Evolutionary conservation across 2,113 vertebrate genomes (phyloP), one percentile per base, ranked within the genome.

Genomic region (Bufo gargarizans): DNA sequence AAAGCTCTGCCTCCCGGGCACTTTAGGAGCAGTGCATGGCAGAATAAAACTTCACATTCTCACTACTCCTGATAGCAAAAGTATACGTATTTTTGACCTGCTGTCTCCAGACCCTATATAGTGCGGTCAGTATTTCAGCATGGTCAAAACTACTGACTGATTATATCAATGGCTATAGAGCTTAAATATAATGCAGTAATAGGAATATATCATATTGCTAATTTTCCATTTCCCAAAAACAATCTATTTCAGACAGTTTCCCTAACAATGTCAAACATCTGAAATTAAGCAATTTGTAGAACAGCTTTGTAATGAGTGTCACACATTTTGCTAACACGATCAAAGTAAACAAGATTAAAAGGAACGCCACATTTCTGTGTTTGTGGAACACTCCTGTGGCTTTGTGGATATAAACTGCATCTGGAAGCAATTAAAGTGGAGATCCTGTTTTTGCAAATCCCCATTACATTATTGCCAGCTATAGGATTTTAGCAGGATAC

Each of bases 391-490:
- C 82, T 69, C 50, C 20, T 71, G 22, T 2, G 47, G 61, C 61
- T 22, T n/a, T 83, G 43, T 65, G 78, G 65, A 84, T 69, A 55
- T 53, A 83, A 67, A 3, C 65, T 17, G 82, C 33, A 84, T 86
- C 85, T 86, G 85, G 85, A 86, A 86, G 49, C 16, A 86, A 86
- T 86, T 79, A 33, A 17, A 86, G 61, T 19, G 45, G 47, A 67
- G 76, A 61, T 78, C 45, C 49, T 86, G 59, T 78, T 86, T 77
- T 86, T 61, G 59, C 55, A 33, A 79, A 86, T 50, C 45, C 53
- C 11, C n/a, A 17, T 67, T 67, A 78, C 59, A 11, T 79, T 86
- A 77, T 65, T 77, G 33, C 55, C 43, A 77, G 56, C 84, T 77
- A 86, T 86, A 86, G 53, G 83, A 59, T 59, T 85, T 58, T 59